Evolutionary conservation across 1,140 invertebrate species (phyloP).

Genomic region (Cecropterus lyciades): DNA sequence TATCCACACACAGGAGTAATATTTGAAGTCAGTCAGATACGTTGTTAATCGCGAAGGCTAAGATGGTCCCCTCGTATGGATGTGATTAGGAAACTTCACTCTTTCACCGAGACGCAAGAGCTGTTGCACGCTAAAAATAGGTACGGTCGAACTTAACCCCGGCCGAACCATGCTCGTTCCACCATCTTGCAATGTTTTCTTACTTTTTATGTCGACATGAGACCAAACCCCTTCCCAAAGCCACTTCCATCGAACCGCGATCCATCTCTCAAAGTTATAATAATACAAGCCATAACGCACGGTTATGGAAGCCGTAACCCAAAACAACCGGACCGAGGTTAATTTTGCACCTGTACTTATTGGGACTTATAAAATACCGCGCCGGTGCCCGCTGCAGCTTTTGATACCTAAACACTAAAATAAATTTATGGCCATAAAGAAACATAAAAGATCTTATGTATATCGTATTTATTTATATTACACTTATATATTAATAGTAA

Average conservation of each 20-base stretch:
- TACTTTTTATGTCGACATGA: neutral
- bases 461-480: no score
- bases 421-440: neutral
- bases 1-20: no score
- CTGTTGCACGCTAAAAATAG: no score
- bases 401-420: neutral
- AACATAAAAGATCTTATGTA: neutral
- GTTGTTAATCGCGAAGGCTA: no score
- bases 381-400: neutral
- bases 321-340: constrained; percentile 65
- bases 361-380: constrained; percentile 40
- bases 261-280: constrained; percentile 62
- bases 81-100: no score
- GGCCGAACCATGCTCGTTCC: no score
- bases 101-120: no score
- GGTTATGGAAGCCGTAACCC: constrained; percentile 69
- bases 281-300: constrained; percentile 72
- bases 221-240: neutral
- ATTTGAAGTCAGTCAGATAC: no score
- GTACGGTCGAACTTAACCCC: no score
- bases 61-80: no score
- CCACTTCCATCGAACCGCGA: constrained; percentile 34
- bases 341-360: constrained; percentile 74
- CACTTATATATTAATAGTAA: no score
- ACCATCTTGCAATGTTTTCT: no score